Evolutionary conservation across 2,888 invertebrate genomes (phyloP).

Genomic region (Zygothrica quintamaculata): DNA sequence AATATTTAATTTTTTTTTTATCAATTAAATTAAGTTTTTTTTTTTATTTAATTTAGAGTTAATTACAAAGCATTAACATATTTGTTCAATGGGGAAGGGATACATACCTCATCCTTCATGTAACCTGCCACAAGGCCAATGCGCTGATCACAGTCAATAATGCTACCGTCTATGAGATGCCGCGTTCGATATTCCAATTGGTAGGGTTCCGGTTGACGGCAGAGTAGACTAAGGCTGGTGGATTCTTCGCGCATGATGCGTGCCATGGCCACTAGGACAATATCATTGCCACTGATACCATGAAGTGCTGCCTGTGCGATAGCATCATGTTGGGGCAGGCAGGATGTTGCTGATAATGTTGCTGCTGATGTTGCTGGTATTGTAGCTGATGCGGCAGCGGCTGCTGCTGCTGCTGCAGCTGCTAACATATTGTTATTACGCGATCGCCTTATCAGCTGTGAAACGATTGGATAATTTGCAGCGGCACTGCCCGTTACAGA

Average conservation of each 20-base stretch:
- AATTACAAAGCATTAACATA: no score
- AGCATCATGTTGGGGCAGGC: conserved; percentile 78
- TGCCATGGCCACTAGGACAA: conserved; percentile 90
- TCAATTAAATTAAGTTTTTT: no score
- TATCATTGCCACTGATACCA: conserved; percentile 87
- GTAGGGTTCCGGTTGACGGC: conserved; percentile 88
- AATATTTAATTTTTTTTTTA: no score
- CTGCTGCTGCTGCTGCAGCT: conserved; percentile 56
- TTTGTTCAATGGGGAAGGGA: no score
- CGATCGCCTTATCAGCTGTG: conserved; percentile 85
- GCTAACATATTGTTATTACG: conserved; percentile 78
- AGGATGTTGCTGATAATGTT: conserved; percentile 40
- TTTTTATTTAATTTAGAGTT: no score
- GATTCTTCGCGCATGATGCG: conserved; percentile 87
- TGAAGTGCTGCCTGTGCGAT: conserved; percentile 85
- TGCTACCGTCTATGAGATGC: conserved; percentile 94
- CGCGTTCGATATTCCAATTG: conserved; percentile 95
- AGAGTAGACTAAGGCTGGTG: conserved; percentile 86
- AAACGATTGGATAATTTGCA: conserved; percentile 84
- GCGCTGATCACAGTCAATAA: conserved; percentile 95
- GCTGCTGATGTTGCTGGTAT: conserved; percentile 63
- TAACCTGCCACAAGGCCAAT: conserved; percentile 95
- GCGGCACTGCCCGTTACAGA: conserved; percentile 85
- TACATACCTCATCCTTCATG: conserved; percentile 92
- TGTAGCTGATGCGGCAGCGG: conserved; percentile 37